phyloP scores from a whole-genome alignment of 2,113 vertebrate genomes.

The Amia ocellicauda region DNA sequence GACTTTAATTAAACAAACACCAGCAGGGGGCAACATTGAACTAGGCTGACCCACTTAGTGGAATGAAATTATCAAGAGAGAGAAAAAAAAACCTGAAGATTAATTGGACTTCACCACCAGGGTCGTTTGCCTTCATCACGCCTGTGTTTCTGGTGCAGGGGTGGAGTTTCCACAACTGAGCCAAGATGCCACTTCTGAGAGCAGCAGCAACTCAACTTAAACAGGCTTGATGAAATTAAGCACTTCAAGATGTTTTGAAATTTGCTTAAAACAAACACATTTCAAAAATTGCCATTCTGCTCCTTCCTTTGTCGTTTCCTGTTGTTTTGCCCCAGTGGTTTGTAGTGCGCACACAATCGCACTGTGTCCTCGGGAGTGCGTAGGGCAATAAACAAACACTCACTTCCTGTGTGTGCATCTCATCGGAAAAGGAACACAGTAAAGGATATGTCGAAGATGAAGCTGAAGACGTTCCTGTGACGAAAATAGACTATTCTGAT shows the following conservation, averaged over 20 bases:
- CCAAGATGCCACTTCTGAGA: conserved; percentile 53
- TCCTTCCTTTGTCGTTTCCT: conserved; percentile 44
- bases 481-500: conserved; percentile 25
- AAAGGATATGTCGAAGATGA: conserved; percentile 32
- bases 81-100: conserved; percentile 31
- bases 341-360: conserved; percentile 21
- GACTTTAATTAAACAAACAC: background rate
- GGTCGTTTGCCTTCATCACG: conserved; percentile 26
- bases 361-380: background rate
- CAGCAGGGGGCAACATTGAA: conserved; percentile 34
- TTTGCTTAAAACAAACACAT: conserved; percentile 40
- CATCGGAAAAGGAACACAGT: conserved; percentile 18
- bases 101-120: conserved; percentile 44
- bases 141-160: conserved; percentile 48
- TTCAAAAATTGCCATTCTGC: conserved; percentile 27
- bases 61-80: conserved; percentile 38
- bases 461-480: conserved; percentile 22
- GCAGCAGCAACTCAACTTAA: conserved; percentile 37
- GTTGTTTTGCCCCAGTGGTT: conserved; percentile 30
- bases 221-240: conserved; percentile 60
- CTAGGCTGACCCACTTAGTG: background rate
- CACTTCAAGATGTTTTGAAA: conserved; percentile 60
- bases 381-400: conserved; percentile 26
- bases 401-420: conserved; percentile 29
- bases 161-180: conserved; percentile 44